Evolutionary conservation across 1,140 invertebrate species (phyloP).

Genomic region (Drosophila elegans): DNA sequence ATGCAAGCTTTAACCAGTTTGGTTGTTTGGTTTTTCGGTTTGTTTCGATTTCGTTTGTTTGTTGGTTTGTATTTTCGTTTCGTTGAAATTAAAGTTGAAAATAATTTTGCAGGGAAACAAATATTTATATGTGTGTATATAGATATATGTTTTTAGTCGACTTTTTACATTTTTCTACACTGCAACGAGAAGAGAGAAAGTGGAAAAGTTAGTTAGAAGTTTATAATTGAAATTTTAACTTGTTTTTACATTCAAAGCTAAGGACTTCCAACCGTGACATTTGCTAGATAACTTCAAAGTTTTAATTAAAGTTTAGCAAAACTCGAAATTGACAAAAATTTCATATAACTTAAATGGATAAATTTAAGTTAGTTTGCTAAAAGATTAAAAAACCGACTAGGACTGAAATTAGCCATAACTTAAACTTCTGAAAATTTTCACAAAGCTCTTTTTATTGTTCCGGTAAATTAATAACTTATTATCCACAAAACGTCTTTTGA

Average conservation of each 20-base stretch:
- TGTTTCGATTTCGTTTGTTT: conserved; percentile 46
- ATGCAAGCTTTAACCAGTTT: conserved; percentile 61
- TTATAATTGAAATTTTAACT: not conserved
- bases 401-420: no score
- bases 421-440: no score
- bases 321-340: no score
- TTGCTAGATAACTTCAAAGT: no score
- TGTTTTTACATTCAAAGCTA: not conserved
- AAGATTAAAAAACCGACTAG: no score
- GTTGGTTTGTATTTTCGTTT: conserved; percentile 47
- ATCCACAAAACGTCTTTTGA: no score
- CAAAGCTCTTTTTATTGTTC: no score
- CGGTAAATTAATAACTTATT: no score
- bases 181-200: conserved; percentile 60
- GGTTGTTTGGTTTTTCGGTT: conserved; percentile 22
- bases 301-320: no score
- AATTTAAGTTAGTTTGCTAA: no score
- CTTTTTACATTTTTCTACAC: conserved; percentile 84
- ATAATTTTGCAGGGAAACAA: conserved; percentile 78
- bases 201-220: conserved; percentile 4
- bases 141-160: conserved; percentile 72
- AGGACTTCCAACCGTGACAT: not conserved
- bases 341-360: no score
- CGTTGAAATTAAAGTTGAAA: conserved; percentile 76
- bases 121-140: conserved; percentile 67